Base-by-base conservation (phyloP, 2,888 invertebrate genomes). In the Rhabditoides inermis region DNA sequence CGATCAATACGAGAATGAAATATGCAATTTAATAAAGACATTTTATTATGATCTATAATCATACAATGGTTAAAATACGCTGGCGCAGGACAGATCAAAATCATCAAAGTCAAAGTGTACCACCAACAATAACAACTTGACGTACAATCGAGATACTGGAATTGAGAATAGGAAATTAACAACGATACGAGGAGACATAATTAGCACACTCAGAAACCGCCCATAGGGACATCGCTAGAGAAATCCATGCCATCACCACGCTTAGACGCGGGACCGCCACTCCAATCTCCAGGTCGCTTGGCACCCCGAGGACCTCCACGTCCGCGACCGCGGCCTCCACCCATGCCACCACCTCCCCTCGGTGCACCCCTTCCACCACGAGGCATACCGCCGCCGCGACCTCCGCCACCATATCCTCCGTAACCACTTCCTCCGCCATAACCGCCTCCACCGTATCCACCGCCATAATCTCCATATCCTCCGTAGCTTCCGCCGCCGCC, bases 241-340 rank as follows among this genome's bases (percentile, higher is more conserved):
- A 68, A 72, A 48, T 72, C 71, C 12, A 60, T 60, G 28, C 64
- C 61, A 46, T 69, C 70, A 41, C 68, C 72, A 44, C 72, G 60
- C 45, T 73, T 73, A 26, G 70, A 63, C 6, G 69, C 69, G 22
- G 73, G 73, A 6, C 73, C 73, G 25, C 68, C 69, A 26, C 58
- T 60, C 46, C 60, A 59, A 49, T 69, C 68, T 35, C 70, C 69
- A 5, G 70, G 69, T 46, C 72, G 50, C 51, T 72, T 72, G 40
- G 69, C 65, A 10, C 69, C 28, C n/a, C 18, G 28, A 32, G 37
- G 50, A 47, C 47, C 48, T 22, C 35, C 51, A 22, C 52, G 26
- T 27, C 52, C 30, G 6, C 35, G 15, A 18, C 46, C 46, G 26
- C 51, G 18, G 37, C 51, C 51, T 39, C 55, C 50, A n/a, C 49